Evolutionary conservation across 2,113 vertebrate species (phyloP), one percentile per base, ranked within the genome.

Genomic region (Forbesichthys agassizii): DNA sequence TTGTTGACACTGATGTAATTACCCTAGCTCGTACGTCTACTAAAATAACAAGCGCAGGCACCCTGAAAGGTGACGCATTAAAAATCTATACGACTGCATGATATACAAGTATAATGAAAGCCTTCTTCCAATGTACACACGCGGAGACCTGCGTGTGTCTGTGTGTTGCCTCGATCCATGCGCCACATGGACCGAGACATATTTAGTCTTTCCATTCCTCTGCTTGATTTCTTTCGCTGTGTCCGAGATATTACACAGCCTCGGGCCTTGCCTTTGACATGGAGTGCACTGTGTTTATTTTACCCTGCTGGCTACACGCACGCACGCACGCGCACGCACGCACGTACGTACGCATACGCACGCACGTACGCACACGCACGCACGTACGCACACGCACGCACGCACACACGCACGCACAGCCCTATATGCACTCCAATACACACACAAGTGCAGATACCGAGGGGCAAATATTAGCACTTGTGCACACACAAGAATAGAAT

Each of bases 241-340:
- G 77, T 88, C 77, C 57, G 69, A 82, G 82, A 88, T 88, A 80
- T 80, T 86, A 71, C 82, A 64, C 74, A 82, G 83, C 86, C 90
- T 76, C 5, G 18, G 83, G 84, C 84, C 82, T 77, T 75, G 80
- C 72, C 78, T 86, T 84, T 83, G 84, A 89, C 82, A 90, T 75
- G 74, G 79, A 81, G 84, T 83, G 85, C 85, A 82, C 80, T 81
- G 79, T 89, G 88, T 91, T 90, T 90, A 84, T 85, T 86, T 88
- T 84, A 75, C 64, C 79, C 76, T 79, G 78, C 81, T 73, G 76
- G 81, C 66, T 59, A 79, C 75, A 67, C 63, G 64, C 12, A 61
- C 49, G 47, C 42, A 65, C n/a, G 18, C 33, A 58, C 52, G 66
- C 13, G n/a, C 13, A 33, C 10, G 27, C 11, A 48, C 52, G 11